Conservation (phyloP, 2,888 invertebrate genomes). For the Tiphia femorata region DNA sequence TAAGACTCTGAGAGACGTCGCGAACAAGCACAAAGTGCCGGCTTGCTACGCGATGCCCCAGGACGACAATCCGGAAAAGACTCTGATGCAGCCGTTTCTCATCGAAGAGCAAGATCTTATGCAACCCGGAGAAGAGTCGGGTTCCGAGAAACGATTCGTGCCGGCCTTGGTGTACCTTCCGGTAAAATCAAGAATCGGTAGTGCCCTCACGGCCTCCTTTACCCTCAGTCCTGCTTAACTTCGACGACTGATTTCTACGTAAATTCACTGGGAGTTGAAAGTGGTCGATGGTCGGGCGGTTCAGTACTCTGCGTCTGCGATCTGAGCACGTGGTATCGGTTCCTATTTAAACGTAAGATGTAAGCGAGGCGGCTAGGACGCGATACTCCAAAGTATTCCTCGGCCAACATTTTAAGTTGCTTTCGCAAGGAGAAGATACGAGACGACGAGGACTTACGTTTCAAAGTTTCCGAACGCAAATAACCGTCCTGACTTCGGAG, state of each 20-base stretch:
- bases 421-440: too few relatives aligned
- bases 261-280: too few relatives aligned
- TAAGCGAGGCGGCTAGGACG: not conserved
- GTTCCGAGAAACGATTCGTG: constrained; percentile 76
- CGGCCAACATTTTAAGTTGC: too few relatives aligned
- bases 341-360: constrained; percentile 53
- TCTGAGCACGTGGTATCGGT: constrained; percentile 61
- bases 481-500: too few relatives aligned
- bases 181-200: constrained; percentile 87
- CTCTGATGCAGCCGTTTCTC: constrained; percentile 94
- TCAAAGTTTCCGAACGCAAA: not conserved
- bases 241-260: too few relatives aligned
- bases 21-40: constrained; percentile 72
- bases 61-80: constrained; percentile 69
- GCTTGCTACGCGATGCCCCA: constrained; percentile 78
- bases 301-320: constrained; percentile 41
- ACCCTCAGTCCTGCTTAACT: constrained; percentile 89
- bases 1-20: constrained; percentile 71
- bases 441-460: not conserved
- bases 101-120: constrained; percentile 77
- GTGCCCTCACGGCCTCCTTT: constrained; percentile 91
- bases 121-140: constrained; percentile 51
- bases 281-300: not conserved
- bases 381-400: constrained; percentile 3
- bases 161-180: constrained; percentile 95